phyloP scores from a whole-genome alignment of 2,113 vertebrate species.

The Argyrosomus japonicus region DNA sequence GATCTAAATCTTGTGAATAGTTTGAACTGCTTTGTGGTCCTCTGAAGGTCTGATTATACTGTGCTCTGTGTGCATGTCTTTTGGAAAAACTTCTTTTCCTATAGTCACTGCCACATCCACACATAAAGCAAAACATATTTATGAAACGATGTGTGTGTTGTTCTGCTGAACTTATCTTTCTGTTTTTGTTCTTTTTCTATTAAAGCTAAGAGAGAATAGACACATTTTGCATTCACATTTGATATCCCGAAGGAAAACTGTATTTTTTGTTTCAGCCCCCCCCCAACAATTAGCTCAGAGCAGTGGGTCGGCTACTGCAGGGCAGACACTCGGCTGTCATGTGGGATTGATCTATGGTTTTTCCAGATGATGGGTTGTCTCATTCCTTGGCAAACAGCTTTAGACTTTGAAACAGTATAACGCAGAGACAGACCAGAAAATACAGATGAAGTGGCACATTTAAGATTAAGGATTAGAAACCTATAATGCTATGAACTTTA shows the following conservation, averaged over 20 bases:
- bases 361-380: neutral
- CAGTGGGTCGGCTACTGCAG: slow-evolving; percentile 66
- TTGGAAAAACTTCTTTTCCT: neutral
- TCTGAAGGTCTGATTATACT: slow-evolving; percentile 19
- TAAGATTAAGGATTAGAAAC: neutral
- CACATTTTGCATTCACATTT: slow-evolving; percentile 21
- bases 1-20: slow-evolving; percentile 23
- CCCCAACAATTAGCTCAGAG: slow-evolving; percentile 35
- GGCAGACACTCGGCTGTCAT: slow-evolving; percentile 61
- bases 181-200: neutral
- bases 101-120: neutral
- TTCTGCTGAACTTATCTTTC: neutral
- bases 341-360: slow-evolving; percentile 56
- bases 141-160: slow-evolving; percentile 8
- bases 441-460: neutral
- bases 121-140: neutral
- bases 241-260: slow-evolving; percentile 16
- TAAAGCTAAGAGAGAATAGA: neutral
- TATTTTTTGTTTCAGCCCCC: slow-evolving; percentile 26
- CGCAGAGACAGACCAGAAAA: neutral
- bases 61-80: neutral
- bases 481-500: neutral
- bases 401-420: neutral
- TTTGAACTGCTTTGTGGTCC: slow-evolving; percentile 29
- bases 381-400: slow-evolving; percentile 11